Conservation (phyloP, 2,797 vertebrate species). For the Melanotaenia trifasciata region DNA sequence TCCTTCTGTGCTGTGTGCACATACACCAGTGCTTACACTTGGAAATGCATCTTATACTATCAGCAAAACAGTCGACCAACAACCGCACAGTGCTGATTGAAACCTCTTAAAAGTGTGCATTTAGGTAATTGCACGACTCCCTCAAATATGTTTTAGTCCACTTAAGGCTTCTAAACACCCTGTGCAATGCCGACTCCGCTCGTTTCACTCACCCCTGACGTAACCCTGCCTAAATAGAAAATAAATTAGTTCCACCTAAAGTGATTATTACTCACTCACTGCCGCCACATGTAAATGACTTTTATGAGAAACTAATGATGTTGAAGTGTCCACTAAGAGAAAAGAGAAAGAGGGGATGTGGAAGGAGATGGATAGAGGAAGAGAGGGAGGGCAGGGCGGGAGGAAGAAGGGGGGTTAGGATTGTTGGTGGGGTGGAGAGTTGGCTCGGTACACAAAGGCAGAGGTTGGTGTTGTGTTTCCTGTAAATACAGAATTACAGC, state of each 20-base stretch:
- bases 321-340: constrained; percentile 71
- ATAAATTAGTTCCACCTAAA: constrained; percentile 79
- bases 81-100: constrained; percentile 72
- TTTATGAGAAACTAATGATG: constrained; percentile 83
- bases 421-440: constrained; percentile 13
- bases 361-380: constrained; percentile 62
- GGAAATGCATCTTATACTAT: constrained; percentile 74
- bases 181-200: constrained; percentile 68
- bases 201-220: constrained; percentile 75
- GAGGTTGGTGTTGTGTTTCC: constrained; percentile 75
- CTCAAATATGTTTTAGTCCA: constrained; percentile 79
- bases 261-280: constrained; percentile 79
- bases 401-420: background rate
- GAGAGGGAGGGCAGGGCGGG: constrained; percentile 9
- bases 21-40: constrained; percentile 67
- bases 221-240: constrained; percentile 78
- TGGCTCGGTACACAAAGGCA: constrained; percentile 66
- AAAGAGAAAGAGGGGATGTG: constrained; percentile 45
- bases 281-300: constrained; percentile 81
- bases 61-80: constrained; percentile 76
- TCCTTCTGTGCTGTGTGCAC: constrained; percentile 45
- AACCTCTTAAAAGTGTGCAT: constrained; percentile 80
- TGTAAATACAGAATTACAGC: constrained; percentile 77
- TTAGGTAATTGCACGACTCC: constrained; percentile 80
- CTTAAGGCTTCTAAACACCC: constrained; percentile 73